Conservation (phyloP, 2,888 invertebrate species). For the Pardosa pseudoannulata region DNA sequence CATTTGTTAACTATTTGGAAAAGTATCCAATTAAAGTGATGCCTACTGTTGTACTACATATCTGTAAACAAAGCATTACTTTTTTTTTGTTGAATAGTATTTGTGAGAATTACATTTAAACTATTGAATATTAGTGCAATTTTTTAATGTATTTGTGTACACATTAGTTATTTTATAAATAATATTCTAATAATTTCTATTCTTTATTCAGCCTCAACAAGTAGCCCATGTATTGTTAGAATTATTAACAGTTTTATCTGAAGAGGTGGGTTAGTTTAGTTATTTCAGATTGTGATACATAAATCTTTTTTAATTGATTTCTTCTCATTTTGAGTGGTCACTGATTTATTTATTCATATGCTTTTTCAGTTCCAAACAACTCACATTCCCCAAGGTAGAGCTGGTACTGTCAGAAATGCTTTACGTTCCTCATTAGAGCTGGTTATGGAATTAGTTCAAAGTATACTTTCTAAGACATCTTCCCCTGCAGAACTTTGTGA, state of each 20-base stretch:
- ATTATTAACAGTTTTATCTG: constrained; percentile 90
- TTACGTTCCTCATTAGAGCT: constrained; percentile 73
- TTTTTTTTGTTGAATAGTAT: too few relatives aligned
- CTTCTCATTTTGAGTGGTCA: too few relatives aligned
- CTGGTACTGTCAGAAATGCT: constrained; percentile 66
- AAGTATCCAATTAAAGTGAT: too few relatives aligned
- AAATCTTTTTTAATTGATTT: neutral
- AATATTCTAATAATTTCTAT: too few relatives aligned
- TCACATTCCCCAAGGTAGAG: constrained; percentile 64
- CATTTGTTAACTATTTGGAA: too few relatives aligned
- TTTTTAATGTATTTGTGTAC: too few relatives aligned
- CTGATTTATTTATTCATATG: neutral
- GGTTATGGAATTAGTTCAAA: constrained; percentile 77
- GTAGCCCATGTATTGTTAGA: constrained; percentile 86
- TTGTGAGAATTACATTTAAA: too few relatives aligned
- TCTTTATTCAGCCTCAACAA: constrained; percentile 79
- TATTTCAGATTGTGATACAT: neutral
- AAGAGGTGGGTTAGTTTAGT: constrained; percentile 88
- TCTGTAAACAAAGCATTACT: too few relatives aligned
- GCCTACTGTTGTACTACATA: too few relatives aligned
- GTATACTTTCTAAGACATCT: constrained; percentile 72
- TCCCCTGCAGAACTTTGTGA: constrained; percentile 70
- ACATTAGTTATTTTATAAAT: too few relatives aligned
- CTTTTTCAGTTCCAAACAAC: constrained; percentile 71
- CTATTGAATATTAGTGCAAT: too few relatives aligned